Percentiles rank a stretch among this genome's conserved stretches.
These are phyloP conservation scores for Sebastes steindachneri DNA, from an alignment of 2,797 vertebrate genomes.

Conservation along the genomic window DNA sequence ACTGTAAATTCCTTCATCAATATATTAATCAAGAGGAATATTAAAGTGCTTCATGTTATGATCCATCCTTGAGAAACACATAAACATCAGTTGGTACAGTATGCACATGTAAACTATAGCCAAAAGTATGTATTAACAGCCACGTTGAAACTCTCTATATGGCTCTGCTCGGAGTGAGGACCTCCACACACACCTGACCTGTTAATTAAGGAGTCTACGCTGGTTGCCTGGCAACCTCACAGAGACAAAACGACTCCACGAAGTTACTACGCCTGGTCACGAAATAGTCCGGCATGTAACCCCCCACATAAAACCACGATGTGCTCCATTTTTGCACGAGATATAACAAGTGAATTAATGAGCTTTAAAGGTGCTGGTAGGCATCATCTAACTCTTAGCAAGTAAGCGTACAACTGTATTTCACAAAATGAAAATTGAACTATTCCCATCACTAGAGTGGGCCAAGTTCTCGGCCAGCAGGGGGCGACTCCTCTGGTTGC, in stretches of 20 bases:
- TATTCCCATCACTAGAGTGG: background rate
- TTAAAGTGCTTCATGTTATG: constrained; percentile 3
- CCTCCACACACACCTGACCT: background rate
- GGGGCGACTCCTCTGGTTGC: background rate
- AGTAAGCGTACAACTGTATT: background rate
- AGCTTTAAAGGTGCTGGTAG: background rate
- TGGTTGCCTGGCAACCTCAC: background rate
- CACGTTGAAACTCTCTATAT: background rate
- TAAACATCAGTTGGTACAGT: background rate
- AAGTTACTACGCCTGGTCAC: background rate
- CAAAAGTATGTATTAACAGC: background rate
- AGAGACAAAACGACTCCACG: background rate
- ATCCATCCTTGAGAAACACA: background rate
- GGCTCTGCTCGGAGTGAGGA: background rate
- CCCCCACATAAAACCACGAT: no score
- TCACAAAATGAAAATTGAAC: background rate
- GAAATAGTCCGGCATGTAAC: background rate
- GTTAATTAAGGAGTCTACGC: background rate
- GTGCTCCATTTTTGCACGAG: background rate
- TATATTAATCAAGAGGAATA: constrained; percentile 60
- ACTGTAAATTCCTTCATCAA: constrained; percentile 42
- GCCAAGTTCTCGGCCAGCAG: background rate
- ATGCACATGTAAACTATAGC: background rate
- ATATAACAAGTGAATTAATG: background rate
- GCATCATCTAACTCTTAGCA: background rate